A percentile compares a stretch with the other conserved stretches of the same genome.
These are phyloP conservation scores for Heterotis niloticus DNA, from an alignment of 2,113 vertebrate genomes.

Conservation along the genomic window DNA sequence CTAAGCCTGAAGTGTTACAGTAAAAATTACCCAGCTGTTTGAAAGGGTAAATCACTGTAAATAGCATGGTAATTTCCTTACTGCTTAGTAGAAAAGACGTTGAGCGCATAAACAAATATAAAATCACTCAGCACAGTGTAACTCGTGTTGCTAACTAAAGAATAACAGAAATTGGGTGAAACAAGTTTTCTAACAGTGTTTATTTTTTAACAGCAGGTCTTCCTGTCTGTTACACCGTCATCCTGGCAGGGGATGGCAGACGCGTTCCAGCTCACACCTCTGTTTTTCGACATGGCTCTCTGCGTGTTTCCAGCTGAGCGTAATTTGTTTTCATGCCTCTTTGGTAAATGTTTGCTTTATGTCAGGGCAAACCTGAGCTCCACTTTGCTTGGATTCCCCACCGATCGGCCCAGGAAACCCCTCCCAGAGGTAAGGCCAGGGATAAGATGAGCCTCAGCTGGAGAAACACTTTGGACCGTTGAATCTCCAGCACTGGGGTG, in stretches of 20 bases:
- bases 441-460: background rate
- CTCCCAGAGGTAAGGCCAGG: background rate
- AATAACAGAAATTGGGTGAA: too few relatives aligned
- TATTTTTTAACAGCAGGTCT: background rate
- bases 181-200: too few relatives aligned
- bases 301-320: background rate
- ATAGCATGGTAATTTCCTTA: too few relatives aligned
- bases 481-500: background rate
- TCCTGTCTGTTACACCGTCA: slow-evolving; percentile 2
- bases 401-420: background rate
- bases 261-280: background rate
- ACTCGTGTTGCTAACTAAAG: too few relatives aligned
- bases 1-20: too few relatives aligned
- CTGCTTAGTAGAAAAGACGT: too few relatives aligned
- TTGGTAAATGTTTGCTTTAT: slow-evolving; percentile 5
- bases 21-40: too few relatives aligned
- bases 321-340: background rate
- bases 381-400: background rate
- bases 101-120: too few relatives aligned
- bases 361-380: background rate
- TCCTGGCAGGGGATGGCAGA: background rate
- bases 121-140: too few relatives aligned
- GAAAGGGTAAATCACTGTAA: too few relatives aligned
- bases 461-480: slow-evolving; percentile 4
- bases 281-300: background rate